Percentiles rank a stretch among this genome's conserved stretches.
phyloP scores from a whole-genome alignment of 2,797 vertebrate genomes.

The Acestrorhynchus altus region DNA sequence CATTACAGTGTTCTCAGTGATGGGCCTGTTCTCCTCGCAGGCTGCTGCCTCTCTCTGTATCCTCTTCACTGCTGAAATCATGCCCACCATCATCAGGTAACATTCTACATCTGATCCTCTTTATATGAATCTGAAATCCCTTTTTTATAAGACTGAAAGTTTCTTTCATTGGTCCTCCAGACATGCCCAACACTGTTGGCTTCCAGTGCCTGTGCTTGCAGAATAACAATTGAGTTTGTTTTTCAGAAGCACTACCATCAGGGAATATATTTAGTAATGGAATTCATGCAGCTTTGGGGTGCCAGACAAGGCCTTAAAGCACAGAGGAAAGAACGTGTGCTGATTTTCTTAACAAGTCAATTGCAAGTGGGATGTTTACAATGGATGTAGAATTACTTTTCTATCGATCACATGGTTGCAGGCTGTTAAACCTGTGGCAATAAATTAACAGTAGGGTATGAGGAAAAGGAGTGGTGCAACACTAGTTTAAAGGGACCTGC shows the following conservation, averaged over 20 bases:
- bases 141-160: background rate
- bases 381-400: no score
- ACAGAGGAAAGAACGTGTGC: background rate
- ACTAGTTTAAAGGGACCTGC: no score
- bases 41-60: constrained; percentile 86
- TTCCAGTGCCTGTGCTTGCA: no score
- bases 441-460: no score
- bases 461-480: no score
- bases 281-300: background rate
- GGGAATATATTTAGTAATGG: background rate
- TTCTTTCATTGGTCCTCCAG: background rate
- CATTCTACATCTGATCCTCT: background rate
- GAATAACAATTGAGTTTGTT: background rate
- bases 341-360: background rate
- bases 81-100: constrained; percentile 88
- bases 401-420: no score
- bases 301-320: background rate
- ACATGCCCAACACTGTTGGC: background rate
- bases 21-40: constrained; percentile 89
- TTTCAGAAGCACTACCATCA: no score
- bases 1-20: constrained; percentile 85
- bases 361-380: background rate
- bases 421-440: no score
- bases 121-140: background rate
- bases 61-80: constrained; percentile 88